phyloP scores from a whole-genome alignment of 2,797 vertebrate genomes.

The Anguilla pacifica region DNA sequence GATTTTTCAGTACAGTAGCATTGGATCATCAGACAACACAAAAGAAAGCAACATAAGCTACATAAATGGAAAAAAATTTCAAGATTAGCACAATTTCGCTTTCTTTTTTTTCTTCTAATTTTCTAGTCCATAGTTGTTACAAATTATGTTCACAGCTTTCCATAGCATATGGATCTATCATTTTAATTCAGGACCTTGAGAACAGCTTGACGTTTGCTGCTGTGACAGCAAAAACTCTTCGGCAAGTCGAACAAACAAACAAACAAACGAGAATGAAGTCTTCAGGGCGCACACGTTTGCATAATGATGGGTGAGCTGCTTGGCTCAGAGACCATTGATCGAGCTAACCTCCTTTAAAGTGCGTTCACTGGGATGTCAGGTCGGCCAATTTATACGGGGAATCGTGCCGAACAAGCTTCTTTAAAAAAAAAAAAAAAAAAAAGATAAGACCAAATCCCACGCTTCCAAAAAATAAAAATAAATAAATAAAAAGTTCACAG shows the following conservation, averaged over 20 bases:
- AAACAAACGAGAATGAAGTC: conserved; percentile 4
- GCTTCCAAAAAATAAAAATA: not conserved
- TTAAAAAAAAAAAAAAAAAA: too few species aligned
- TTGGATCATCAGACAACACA: too few species aligned
- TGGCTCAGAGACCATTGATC: not conserved
- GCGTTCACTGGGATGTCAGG: not conserved
- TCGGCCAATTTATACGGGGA: not conserved
- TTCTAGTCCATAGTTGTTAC: not conserved
- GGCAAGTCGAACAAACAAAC: conserved; percentile 21
- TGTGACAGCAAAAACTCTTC: conserved; percentile 1
- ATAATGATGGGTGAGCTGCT: conserved; percentile 5
- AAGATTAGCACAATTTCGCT: not conserved
- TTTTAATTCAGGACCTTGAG: conserved; percentile 1
- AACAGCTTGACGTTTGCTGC: conserved; percentile 12
- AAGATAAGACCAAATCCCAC: conserved; percentile 5
- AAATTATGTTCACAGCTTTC: not conserved
- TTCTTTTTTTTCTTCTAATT: not conserved
- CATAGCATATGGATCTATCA: not conserved
- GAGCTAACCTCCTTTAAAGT: conserved; percentile 1
- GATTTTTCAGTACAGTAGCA: too few species aligned
- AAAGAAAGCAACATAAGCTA: too few species aligned
- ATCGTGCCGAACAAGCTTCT: not conserved
- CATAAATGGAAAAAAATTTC: not conserved
- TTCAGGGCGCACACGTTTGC: not conserved
- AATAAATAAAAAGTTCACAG: not conserved